These are phyloP conservation scores for Orchesella flavescens DNA, from an alignment of 2,888 invertebrate genomes.

Conservation along the genomic window DNA sequence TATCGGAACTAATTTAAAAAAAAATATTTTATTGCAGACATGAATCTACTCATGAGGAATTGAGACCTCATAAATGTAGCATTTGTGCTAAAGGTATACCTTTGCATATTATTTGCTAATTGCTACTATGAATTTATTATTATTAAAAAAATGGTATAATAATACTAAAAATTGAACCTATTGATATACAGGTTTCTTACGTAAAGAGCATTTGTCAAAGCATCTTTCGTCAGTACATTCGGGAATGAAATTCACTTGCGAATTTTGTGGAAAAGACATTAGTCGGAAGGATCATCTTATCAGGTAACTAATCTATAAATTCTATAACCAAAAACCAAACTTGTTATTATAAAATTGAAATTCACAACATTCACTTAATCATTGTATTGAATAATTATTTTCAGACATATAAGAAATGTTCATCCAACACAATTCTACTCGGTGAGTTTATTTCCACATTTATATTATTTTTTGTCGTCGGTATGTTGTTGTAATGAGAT, in stretches of 20 bases:
- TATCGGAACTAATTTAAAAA: too few relatives aligned
- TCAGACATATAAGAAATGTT: too few relatives aligned
- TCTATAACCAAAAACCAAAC: too few relatives aligned
- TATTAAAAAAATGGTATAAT: too few relatives aligned
- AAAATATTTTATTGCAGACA: conserved; percentile 57
- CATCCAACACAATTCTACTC: conserved; percentile 68
- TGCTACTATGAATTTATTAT: not conserved
- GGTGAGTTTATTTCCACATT: conserved; percentile 45
- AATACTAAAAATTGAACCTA: not conserved
- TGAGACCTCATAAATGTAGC: conserved; percentile 68
- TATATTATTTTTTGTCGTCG: not conserved
- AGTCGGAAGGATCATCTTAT: conserved; percentile 69
- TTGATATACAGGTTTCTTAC: conserved; percentile 57
- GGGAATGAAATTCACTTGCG: conserved; percentile 69
- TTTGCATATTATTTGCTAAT: not conserved
- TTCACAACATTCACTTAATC: not conserved
- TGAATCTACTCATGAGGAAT: conserved; percentile 62
- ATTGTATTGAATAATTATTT: too few relatives aligned
- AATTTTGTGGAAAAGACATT: conserved; percentile 70
- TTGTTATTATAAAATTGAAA: too few relatives aligned
- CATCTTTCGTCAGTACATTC: conserved; percentile 69
- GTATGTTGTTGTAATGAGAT: not conserved
- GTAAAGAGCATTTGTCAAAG: conserved; percentile 70
- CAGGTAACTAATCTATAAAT: conserved; percentile 15
- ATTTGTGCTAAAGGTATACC: conserved; percentile 67